Evolutionary conservation across 2,797 vertebrate species (phyloP).

Genomic region (Chelon auratus): DNA sequence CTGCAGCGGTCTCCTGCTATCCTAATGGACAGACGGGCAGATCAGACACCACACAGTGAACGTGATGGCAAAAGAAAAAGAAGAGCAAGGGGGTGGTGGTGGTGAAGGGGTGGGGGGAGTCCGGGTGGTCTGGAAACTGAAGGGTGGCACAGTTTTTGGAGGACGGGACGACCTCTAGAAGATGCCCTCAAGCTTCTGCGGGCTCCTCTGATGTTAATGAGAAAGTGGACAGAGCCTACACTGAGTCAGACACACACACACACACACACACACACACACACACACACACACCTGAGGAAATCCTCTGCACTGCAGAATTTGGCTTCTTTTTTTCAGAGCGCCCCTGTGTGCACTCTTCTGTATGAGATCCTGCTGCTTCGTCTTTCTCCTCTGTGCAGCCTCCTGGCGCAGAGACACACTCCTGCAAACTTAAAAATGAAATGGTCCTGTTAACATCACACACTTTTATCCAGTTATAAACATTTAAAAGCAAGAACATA

Average conservation of each 20-base stretch:
- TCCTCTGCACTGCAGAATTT: constrained; percentile 70
- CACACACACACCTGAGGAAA: constrained; percentile 57
- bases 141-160: constrained; percentile 37
- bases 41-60: constrained; percentile 2
- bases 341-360: constrained; percentile 34
- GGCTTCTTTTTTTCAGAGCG: constrained; percentile 38
- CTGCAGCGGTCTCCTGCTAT: constrained; percentile 1
- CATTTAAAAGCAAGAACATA: not conserved
- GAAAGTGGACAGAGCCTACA: constrained; percentile 7
- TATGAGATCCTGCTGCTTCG: constrained; percentile 9
- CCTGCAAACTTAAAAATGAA: constrained; percentile 59
- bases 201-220: constrained; percentile 32
- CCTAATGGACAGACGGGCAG: not conserved
- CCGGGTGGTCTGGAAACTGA: not conserved
- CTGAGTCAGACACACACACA: constrained; percentile 14
- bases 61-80: not conserved
- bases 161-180: constrained; percentile 48
- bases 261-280: constrained; percentile 17
- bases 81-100: not conserved
- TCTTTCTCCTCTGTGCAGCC: constrained; percentile 16
- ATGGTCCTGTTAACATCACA: constrained; percentile 17
- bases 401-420: constrained; percentile 35
- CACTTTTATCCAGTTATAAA: not conserved
- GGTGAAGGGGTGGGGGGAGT: not conserved
- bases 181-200: constrained; percentile 34